Conservation (phyloP, 2,113 vertebrate species). For the Podilymbus podiceps region DNA sequence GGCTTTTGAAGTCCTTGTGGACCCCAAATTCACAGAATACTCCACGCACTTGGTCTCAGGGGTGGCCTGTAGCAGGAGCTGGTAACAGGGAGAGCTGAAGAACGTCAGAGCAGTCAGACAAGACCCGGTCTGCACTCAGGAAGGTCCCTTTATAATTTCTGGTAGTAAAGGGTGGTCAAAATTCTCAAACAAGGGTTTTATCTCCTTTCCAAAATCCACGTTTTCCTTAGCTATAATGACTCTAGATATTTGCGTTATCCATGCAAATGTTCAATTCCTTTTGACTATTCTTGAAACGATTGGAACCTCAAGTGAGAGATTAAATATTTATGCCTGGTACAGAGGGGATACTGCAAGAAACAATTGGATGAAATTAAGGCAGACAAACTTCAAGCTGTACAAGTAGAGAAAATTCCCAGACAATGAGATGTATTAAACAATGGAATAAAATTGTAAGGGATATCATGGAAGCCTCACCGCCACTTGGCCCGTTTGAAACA, state of each 20-base stretch:
- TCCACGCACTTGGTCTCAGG: not conserved
- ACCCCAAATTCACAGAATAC: not conserved
- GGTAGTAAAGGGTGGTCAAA: not conserved
- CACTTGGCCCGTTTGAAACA: not conserved
- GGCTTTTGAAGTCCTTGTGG: not conserved
- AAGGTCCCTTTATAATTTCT: not conserved
- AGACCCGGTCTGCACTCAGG: not conserved
- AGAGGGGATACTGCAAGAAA: constrained; percentile 12
- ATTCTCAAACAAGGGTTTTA: not conserved
- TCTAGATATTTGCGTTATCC: not conserved
- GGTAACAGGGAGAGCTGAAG: not conserved
- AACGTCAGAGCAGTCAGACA: not conserved
- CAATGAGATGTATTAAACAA: constrained; percentile 25
- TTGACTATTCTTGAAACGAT: not conserved
- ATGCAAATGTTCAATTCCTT: not conserved
- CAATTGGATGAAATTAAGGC: not conserved
- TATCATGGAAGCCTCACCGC: not conserved
- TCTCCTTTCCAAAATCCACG: not conserved
- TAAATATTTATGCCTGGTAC: constrained; percentile 37
- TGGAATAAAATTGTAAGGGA: constrained; percentile 8
- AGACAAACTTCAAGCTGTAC: constrained; percentile 15
- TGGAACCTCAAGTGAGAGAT: constrained; percentile 19
- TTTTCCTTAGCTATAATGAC: not conserved
- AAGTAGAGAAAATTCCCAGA: constrained; percentile 34
- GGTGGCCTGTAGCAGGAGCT: not conserved